Conservation (phyloP, 2,888 invertebrate genomes). For the Pecten maximus region DNA sequence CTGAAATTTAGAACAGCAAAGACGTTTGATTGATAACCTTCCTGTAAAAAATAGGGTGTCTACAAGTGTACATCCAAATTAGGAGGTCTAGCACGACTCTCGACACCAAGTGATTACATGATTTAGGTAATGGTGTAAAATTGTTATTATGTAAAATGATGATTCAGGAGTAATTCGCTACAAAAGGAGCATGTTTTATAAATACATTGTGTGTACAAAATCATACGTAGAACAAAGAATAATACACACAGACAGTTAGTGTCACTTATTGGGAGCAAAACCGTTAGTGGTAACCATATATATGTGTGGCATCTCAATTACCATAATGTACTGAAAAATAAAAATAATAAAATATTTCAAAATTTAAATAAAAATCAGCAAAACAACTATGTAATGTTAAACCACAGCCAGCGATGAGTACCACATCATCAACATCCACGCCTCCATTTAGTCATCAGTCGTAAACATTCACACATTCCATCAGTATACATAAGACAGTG, state of each 20-base stretch:
- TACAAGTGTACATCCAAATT: no score
- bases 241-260: not conserved
- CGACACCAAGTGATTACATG: no score
- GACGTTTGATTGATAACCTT: no score
- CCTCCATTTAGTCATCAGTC: not conserved
- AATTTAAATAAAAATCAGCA: not conserved
- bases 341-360: not conserved
- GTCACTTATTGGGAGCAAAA: not conserved
- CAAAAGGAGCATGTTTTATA: no score
- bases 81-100: no score
- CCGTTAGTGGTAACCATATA: not conserved
- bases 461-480: not conserved
- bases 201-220: not conserved
- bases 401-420: not conserved
- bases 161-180: no score
- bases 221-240: not conserved
- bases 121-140: no score
- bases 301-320: not conserved
- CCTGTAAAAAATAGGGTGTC: no score
- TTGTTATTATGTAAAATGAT: no score
- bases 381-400: not conserved
- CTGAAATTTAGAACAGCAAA: no score
- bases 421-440: not conserved
- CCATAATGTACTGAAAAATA: not conserved
- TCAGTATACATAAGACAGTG: not conserved